Evolutionary conservation across 2,797 vertebrate species (phyloP).

Genomic region (Mionectes olivaceus): DNA sequence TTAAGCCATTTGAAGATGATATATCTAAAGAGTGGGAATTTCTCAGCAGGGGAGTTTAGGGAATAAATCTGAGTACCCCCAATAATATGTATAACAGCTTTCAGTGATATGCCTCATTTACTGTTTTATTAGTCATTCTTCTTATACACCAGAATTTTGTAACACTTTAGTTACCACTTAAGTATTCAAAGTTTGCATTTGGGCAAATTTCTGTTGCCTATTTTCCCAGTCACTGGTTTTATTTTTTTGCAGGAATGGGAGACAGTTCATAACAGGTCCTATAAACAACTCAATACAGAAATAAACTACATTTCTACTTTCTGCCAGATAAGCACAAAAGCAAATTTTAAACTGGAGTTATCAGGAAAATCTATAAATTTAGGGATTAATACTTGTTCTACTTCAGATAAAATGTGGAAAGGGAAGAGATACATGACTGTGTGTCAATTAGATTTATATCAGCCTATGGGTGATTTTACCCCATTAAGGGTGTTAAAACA

Average conservation of each 20-base stretch:
- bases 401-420: neutral
- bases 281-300: neutral
- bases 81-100: neutral
- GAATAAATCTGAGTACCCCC: neutral
- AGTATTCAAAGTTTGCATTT: neutral
- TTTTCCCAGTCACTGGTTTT: fast-evolving
- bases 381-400: neutral
- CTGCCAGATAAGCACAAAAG: neutral
- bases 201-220: neutral
- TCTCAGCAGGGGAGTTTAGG: neutral
- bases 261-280: neutral
- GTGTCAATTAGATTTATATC: neutral
- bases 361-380: neutral
- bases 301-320: neutral
- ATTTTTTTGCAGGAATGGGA: neutral
- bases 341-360: neutral
- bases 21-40: neutral
- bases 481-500: neutral
- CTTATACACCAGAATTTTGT: neutral
- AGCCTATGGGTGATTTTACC: neutral
- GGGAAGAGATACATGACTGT: fast-evolving
- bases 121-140: neutral
- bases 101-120: neutral
- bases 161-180: neutral
- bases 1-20: neutral